Evolutionary conservation across 2,888 invertebrate species (phyloP), one percentile per base, ranked within the genome.

Genomic region (Thecophora atra): DNA sequence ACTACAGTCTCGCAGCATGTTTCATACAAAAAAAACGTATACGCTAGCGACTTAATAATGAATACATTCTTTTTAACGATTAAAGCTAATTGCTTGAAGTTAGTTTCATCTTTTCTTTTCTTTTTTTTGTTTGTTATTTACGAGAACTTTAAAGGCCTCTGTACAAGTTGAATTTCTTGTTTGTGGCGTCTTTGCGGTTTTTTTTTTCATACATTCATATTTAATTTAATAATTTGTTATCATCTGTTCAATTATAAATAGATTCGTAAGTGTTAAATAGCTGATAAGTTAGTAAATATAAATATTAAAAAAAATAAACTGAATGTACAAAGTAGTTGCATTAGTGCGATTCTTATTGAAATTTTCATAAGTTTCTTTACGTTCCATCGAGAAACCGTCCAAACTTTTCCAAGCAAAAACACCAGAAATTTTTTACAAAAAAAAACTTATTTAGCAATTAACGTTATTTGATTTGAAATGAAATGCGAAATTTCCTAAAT

Each of bases 381-480:
- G 24, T 70, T 69, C 72, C 70, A 70, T n/a, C n/a, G n/a, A 73
- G 62, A 73, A 64, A 74, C 69, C 74, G 72, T 54, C 73, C 37
- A n/a, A 70, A 51, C 63, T 52, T 37, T 19, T n/a, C n/a, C n/a
- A 5, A 37, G 26, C 63, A 58, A 42, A 47, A 67, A 70, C 58
- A 66, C 68, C 66, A 44, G 17, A 4, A 11, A 37, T 37, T 47
- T 47, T 17, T n/a, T n/a, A 5, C 44, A 73, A 72, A 72, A 72
- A 73, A 63, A 74, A 76, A 69, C 66, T 51, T 26, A 51, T 52
- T 52, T 52, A 66, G 51, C 52, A 66, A 67, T 54, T 54, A 67
- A 37, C 37, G 56, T 56, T 24, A n/a, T 54, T 56, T n/a, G n/a
- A 51, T 65, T 54, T 54, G 13, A 66, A 67, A 56, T 54, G 15